Percentiles rank a stretch among this genome's conserved stretches.
Evolutionary conservation across 2,113 vertebrate genomes (phyloP).

Genomic region (Oriolus oriolus): DNA sequence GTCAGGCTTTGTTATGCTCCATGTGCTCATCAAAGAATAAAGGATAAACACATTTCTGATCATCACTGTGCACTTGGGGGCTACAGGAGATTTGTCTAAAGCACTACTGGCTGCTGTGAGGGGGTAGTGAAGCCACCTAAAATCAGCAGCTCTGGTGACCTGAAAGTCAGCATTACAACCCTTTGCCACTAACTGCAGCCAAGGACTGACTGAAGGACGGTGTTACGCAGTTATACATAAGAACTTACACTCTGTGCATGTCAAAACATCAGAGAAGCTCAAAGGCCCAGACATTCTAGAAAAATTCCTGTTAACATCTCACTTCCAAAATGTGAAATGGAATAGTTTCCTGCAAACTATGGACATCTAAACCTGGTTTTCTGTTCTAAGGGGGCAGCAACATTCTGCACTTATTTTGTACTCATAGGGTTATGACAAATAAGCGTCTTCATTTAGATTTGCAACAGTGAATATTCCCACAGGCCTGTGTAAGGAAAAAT

Average conservation of each 20-base stretch:
- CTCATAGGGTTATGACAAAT: background rate
- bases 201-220: background rate
- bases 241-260: background rate
- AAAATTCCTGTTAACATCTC: background rate
- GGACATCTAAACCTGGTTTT: background rate
- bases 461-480: background rate
- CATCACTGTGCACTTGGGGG: background rate
- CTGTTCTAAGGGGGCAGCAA: background rate
- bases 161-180: background rate
- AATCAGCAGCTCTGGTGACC: background rate
- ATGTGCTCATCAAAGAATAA: background rate
- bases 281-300: background rate
- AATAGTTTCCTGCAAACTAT: background rate
- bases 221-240: background rate
- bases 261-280: background rate
- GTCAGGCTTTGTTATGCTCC: background rate
- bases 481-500: background rate
- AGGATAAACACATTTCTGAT: background rate
- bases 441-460: background rate
- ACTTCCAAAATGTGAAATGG: background rate
- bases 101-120: background rate
- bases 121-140: background rate
- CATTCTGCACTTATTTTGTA: background rate
- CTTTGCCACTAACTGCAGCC: background rate
- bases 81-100: background rate